These are phyloP conservation scores for Lota lota DNA, from an alignment of 2,113 vertebrate genomes.

Conservation along the genomic window DNA sequence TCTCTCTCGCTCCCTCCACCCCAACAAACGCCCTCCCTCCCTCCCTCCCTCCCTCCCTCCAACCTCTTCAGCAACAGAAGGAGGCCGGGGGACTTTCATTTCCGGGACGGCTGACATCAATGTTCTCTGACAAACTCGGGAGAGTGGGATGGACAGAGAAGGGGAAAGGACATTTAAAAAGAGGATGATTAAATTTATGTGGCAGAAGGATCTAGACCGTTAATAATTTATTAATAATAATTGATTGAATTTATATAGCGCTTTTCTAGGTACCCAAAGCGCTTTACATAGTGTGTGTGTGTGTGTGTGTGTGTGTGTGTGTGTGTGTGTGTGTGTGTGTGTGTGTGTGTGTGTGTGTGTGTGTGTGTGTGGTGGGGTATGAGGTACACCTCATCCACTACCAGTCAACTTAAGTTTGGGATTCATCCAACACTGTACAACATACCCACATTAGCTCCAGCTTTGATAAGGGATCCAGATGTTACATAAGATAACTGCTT, in stretches of 20 bases:
- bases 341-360: too few species aligned
- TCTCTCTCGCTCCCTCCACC: too few species aligned
- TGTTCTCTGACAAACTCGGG: slow-evolving; percentile 35
- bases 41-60: slow-evolving; percentile 40
- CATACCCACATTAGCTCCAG: slow-evolving; percentile 69
- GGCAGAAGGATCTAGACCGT: too few species aligned
- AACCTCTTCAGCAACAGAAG: slow-evolving; percentile 45
- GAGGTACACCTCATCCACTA: too few species aligned
- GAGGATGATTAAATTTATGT: slow-evolving; percentile 4
- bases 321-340: too few species aligned
- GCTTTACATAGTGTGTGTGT: too few species aligned
- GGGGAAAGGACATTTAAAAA: slow-evolving; percentile 36
- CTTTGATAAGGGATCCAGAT: slow-evolving; percentile 82
- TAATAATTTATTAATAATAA: too few species aligned
- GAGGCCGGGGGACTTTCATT: slow-evolving; percentile 64
- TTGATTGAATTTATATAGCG: too few species aligned
- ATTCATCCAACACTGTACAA: slow-evolving; percentile 58
- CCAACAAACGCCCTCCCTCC: slow-evolving; percentile 12
- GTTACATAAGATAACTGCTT: slow-evolving; percentile 86
- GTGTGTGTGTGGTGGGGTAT: too few species aligned
- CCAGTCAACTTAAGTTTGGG: slow-evolving; percentile 64
- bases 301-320: too few species aligned
- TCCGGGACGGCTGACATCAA: slow-evolving; percentile 70
- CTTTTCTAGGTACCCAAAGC: too few species aligned
- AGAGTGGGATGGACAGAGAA: neutral